Percentiles rank a stretch among this genome's conserved stretches.
Conservation (phyloP, 2,113 vertebrate species). For the Castor canadensis region DNA sequence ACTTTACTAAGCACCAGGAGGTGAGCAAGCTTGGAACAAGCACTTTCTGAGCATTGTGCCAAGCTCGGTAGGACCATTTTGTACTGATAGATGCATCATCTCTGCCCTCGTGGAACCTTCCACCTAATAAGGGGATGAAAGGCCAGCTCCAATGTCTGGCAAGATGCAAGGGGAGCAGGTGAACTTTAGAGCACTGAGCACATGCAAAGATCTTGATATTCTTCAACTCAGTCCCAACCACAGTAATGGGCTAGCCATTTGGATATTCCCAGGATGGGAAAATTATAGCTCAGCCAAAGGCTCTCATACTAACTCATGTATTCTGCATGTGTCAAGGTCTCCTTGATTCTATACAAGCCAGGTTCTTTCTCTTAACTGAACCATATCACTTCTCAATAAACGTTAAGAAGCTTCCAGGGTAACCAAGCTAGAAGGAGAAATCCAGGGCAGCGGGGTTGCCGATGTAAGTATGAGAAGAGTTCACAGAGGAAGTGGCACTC, state of each 20-base stretch:
- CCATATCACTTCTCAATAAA: background rate
- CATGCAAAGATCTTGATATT: background rate
- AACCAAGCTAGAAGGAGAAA: background rate
- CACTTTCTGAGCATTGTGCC: background rate
- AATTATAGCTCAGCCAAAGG: background rate
- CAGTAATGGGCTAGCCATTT: too few species aligned
- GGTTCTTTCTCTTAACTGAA: background rate
- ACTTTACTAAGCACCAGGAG: background rate
- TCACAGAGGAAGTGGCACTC: background rate
- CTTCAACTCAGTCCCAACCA: background rate
- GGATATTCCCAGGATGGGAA: too few species aligned
- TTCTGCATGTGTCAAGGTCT: background rate
- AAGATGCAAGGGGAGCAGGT: fast-evolving
- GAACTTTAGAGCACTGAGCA: background rate
- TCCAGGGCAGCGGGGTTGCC: background rate
- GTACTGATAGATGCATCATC: fast-evolving
- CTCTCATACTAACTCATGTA: background rate
- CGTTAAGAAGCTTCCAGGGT: background rate
- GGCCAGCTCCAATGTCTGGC: too few species aligned
- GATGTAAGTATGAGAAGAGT: background rate
- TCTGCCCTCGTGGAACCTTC: background rate
- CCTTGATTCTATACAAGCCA: background rate
- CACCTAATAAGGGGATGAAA: background rate
- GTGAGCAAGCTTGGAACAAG: background rate
- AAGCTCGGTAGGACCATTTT: background rate